A percentile compares a stretch with the other conserved stretches of the same genome.
Conservation (phyloP, 2,113 vertebrate species). For the Chaetura pelagica region DNA sequence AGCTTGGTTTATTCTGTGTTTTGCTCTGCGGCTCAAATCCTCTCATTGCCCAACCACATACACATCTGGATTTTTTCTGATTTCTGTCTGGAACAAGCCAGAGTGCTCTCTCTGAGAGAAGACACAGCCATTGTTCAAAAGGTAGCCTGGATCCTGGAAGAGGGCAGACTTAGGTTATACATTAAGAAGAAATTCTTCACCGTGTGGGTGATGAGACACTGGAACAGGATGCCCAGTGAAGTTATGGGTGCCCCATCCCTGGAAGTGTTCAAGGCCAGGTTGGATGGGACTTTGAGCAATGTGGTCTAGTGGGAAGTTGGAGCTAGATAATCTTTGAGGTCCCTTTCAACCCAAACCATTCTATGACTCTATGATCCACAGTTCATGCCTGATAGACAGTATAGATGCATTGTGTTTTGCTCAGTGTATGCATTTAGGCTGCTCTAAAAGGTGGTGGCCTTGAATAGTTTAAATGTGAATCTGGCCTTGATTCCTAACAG, state of each 20-base stretch:
- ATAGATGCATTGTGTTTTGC: not conserved
- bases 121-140: not conserved
- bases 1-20: not conserved
- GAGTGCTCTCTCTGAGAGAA: not conserved
- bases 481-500: not conserved
- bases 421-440: accelerated
- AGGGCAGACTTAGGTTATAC: too few relatives aligned
- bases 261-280: too few relatives aligned
- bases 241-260: too few relatives aligned
- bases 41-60: not conserved
- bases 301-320: too few relatives aligned
- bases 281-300: too few relatives aligned
- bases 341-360: too few relatives aligned
- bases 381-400: not conserved
- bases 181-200: too few relatives aligned
- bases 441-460: not conserved
- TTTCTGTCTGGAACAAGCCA: not conserved
- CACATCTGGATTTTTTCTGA: not conserved
- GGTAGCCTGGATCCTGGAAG: not conserved
- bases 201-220: too few relatives aligned
- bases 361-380: too few relatives aligned
- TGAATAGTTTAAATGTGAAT: not conserved
- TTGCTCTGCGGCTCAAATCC: not conserved
- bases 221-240: too few relatives aligned
- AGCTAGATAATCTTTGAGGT: too few relatives aligned